Evolutionary conservation across 92 coral and sea anemone genomes (phyloP).

Genomic region (Porites rus): DNA sequence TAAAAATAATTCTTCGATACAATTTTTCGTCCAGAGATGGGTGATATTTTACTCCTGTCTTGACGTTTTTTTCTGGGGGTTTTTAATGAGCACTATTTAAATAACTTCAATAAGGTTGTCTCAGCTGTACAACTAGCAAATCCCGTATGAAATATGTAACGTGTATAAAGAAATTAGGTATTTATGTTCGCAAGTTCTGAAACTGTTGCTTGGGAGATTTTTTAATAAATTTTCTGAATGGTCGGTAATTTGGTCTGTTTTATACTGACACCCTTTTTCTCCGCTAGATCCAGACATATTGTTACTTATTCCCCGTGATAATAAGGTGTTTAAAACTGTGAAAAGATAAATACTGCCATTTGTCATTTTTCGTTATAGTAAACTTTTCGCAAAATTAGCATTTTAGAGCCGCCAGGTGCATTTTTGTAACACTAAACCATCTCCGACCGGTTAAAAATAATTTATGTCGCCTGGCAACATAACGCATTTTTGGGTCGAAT

Average conservation of each 20-base stretch:
- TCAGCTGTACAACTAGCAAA: too few species aligned
- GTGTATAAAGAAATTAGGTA: background rate
- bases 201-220: background rate
- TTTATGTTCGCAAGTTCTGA: slow-evolving; percentile 10
- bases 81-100: too few species aligned
- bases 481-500: background rate
- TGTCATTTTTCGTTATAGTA: background rate
- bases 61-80: too few species aligned
- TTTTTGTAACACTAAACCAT: background rate
- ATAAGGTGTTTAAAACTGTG: background rate
- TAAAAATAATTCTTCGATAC: too few species aligned
- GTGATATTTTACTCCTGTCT: too few species aligned
- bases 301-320: background rate
- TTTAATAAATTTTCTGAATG: background rate
- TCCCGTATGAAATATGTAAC: background rate
- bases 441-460: background rate
- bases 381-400: slow-evolving; percentile 29
- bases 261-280: background rate
- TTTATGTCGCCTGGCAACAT: background rate
- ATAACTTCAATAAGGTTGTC: too few species aligned
- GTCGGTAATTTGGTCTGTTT: background rate
- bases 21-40: too few species aligned
- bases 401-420: slow-evolving; percentile 17
- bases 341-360: background rate
- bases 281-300: background rate